These are phyloP conservation scores for Aelia acuminata DNA, from an alignment of 2,888 invertebrate genomes.

Conservation along the genomic window DNA sequence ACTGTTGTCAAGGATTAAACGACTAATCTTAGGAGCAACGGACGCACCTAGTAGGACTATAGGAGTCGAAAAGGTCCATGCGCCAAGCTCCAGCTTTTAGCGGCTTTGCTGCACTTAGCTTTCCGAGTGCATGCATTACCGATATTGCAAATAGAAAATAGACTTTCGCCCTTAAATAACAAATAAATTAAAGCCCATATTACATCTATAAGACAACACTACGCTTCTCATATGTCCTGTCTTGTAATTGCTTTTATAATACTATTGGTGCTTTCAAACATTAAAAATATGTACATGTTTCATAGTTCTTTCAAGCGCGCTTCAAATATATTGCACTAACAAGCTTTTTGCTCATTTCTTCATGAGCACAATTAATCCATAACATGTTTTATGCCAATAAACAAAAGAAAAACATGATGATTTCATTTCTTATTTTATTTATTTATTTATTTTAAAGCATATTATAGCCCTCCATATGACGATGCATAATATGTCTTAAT, in stretches of 20 bases:
- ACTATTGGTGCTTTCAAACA: slow-evolving; percentile 50
- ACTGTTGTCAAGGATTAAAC: neutral
- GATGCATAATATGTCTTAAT: neutral
- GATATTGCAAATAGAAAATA: slow-evolving; percentile 59
- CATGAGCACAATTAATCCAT: neutral
- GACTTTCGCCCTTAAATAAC: slow-evolving; percentile 41
- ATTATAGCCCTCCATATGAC: slow-evolving; percentile 6
- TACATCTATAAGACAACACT: neutral
- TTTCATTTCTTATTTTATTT: no score
- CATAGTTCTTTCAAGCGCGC: slow-evolving; percentile 60
- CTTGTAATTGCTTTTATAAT: slow-evolving; percentile 58
- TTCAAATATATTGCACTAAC: slow-evolving; percentile 42
- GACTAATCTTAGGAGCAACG: neutral
- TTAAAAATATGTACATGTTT: slow-evolving; percentile 57
- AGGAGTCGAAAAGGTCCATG: neutral
- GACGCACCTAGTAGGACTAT: slow-evolving; percentile 13
- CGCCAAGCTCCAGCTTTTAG: slow-evolving; percentile 55
- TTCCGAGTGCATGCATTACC: slow-evolving; percentile 60
- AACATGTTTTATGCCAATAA: slow-evolving; percentile 1
- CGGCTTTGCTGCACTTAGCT: slow-evolving; percentile 62
- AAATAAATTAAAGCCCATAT: neutral
- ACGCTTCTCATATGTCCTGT: neutral
- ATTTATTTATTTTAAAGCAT: neutral
- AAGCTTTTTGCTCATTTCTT: slow-evolving; percentile 5
- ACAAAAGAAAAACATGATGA: neutral